Percentiles rank a stretch among this genome's conserved stretches.
Conservation (phyloP, 2,797 vertebrate genomes). For the Podarcis lilfordi region DNA sequence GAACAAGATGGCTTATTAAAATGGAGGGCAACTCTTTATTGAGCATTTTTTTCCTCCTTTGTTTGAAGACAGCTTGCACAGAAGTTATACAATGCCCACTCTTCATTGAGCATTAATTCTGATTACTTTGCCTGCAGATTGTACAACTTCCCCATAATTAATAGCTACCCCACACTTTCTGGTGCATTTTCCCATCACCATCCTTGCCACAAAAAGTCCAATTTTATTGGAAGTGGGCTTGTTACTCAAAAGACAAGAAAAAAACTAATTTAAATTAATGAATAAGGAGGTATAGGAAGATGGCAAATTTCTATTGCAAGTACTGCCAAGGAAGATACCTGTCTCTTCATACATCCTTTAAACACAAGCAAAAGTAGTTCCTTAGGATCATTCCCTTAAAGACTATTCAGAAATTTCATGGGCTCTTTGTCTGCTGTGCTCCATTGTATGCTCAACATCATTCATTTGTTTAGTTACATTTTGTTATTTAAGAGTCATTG, state of each 20-base stretch:
- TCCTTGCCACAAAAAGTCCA: no score
- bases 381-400: not conserved
- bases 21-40: not conserved
- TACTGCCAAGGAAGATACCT: no score
- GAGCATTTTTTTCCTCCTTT: no score
- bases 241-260: no score
- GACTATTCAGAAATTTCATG: not conserved
- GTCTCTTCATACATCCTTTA: not conserved
- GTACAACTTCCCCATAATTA: no score
- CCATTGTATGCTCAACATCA: not conserved
- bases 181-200: no score
- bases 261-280: not conserved
- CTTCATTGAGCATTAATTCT: no score
- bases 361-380: not conserved
- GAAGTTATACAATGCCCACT: no score
- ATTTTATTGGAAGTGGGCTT: no score
- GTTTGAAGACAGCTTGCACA: no score
- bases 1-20: not conserved
- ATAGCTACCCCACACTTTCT: no score
- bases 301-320: not conserved
- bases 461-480: slow-evolving; percentile 8
- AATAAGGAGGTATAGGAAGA: not conserved
- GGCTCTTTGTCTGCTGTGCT: not conserved
- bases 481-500: not conserved
- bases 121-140: no score